Percentiles rank a stretch among this genome's conserved stretches.
phyloP scores from a whole-genome alignment of 2,797 vertebrate species.

The Epinephelus coioides region DNA sequence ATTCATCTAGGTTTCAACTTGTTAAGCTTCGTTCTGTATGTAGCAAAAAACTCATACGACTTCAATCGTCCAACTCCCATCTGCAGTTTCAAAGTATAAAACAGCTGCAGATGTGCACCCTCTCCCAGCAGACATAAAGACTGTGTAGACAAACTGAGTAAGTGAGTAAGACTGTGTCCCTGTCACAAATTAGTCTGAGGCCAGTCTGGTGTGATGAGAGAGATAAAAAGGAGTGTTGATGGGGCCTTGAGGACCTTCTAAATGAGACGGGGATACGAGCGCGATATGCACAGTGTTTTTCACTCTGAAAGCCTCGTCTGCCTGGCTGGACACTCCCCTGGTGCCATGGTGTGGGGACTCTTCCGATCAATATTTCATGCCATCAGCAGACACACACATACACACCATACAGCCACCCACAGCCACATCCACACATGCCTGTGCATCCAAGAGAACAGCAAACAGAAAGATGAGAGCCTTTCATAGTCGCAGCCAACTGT shows the following conservation, averaged over 20 bases:
- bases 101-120: slow-evolving; percentile 1
- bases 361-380: slow-evolving; percentile 62
- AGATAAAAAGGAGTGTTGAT: slow-evolving; percentile 61
- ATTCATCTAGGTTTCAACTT: slow-evolving; percentile 30
- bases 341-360: slow-evolving; percentile 41
- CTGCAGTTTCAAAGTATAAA: slow-evolving; percentile 29
- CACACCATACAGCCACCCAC: background rate
- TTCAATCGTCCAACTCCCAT: background rate
- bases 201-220: slow-evolving; percentile 62
- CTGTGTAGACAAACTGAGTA: slow-evolving; percentile 48
- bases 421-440: slow-evolving; percentile 6
- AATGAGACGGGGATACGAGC: slow-evolving; percentile 50
- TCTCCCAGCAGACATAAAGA: slow-evolving; percentile 27
- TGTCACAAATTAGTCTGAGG: slow-evolving; percentile 56
- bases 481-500: background rate
- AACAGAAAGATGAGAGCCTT: slow-evolving; percentile 4
- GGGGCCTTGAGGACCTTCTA: slow-evolving; percentile 61
- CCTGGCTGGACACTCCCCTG: slow-evolving; percentile 47
- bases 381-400: slow-evolving; percentile 44
- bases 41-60: slow-evolving; percentile 21
- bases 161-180: slow-evolving; percentile 26
- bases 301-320: slow-evolving; percentile 45
- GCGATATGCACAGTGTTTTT: slow-evolving; percentile 50
- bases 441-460: background rate
- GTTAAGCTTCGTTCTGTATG: slow-evolving; percentile 16